Base-by-base conservation (phyloP, 2,113 vertebrate genomes). In the Pomatorhinus ruficollis region DNA sequence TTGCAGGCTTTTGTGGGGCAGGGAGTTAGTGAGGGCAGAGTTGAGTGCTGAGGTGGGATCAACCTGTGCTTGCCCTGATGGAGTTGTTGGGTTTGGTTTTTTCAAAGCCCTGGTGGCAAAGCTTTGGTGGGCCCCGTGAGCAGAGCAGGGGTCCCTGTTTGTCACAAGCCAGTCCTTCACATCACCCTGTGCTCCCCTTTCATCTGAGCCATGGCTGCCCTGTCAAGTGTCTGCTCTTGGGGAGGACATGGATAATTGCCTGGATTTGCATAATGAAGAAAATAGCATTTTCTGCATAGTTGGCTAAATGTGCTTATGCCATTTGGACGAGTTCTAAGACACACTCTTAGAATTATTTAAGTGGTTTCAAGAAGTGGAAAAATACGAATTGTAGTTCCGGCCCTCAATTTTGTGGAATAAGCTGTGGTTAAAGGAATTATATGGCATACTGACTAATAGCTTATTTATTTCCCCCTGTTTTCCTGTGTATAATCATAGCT, bases 341-440 rank as follows among this genome's bases (percentile, higher is more conserved):
- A 57, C 15, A 27, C 66, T 87, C 9, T 54, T 93, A 63, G 63
- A 94, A 53, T 83, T 71, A 21, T 91, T 66, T 57, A 65, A 60
- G 89, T 17, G 40, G 49, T 91, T 95, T 93, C 61, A 42, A 66
- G 84, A 89, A 81, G 40, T 50, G 45, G 87, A 72, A 94, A 72
- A n/a, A 60, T 57, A 33, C 1, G 16, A 95, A 60, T 57, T 63
- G 35, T 80, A 47, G 33, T 54, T 96, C 87, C 77, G 75, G 30
- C 74, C 44, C 56, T 74, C 92, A 77, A 2, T 97, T 95, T 60
- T 77, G 40, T 50, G 44, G 10, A 39, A 27, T 80, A 82, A 91
- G 66, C 31, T 80, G 63, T 68, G 83, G 82, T 42, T 95, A 78
- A 90, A 90, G 21, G 28, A 52, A 37, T 81, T 82, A 78, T 35